A percentile compares a stretch with the other conserved stretches of the same genome.
Conservation (phyloP, 2,888 invertebrate genomes). For the Xylocampa areola region DNA sequence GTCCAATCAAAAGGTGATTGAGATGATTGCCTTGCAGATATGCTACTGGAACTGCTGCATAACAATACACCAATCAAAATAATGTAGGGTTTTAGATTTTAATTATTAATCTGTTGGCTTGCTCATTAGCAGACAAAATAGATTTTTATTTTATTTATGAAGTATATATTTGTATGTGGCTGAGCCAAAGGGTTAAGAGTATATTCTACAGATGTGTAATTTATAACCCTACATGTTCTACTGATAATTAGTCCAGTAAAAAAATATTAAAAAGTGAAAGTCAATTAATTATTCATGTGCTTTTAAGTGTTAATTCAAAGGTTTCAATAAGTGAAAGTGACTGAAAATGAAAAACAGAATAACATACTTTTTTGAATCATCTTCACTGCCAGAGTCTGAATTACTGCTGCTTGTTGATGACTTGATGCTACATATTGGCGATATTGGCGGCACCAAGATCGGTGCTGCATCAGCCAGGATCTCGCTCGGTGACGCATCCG, state of each 20-base stretch:
- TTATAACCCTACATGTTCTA: too few species aligned
- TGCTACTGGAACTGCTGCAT: conserved; percentile 69
- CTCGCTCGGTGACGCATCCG: conserved; percentile 86
- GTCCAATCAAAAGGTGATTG: conserved; percentile 82
- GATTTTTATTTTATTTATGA: too few species aligned
- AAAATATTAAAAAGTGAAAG: neutral
- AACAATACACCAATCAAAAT: conserved; percentile 13
- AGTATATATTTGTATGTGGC: too few species aligned
- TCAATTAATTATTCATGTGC: neutral
- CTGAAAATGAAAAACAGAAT: conserved; percentile 10
- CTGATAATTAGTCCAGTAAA: too few species aligned
- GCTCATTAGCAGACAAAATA: too few species aligned
- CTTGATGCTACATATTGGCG: conserved; percentile 78
- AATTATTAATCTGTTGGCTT: neutral
- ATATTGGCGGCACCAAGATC: conserved; percentile 77
- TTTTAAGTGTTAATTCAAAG: conserved; percentile 28
- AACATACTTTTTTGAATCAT: conserved; percentile 84
- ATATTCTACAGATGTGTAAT: too few species aligned
- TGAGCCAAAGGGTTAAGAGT: too few species aligned
- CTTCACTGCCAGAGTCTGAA: conserved; percentile 86
- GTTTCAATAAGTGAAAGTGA: conserved; percentile 30
- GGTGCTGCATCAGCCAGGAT: conserved; percentile 86
- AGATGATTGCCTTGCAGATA: conserved; percentile 75
- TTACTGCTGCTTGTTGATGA: conserved; percentile 81
- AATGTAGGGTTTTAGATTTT: too few species aligned